A percentile compares a stretch with the other conserved stretches of the same genome.
phyloP scores from a whole-genome alignment of 1,140 invertebrate species.

The Lysiphlebus fabarum region DNA sequence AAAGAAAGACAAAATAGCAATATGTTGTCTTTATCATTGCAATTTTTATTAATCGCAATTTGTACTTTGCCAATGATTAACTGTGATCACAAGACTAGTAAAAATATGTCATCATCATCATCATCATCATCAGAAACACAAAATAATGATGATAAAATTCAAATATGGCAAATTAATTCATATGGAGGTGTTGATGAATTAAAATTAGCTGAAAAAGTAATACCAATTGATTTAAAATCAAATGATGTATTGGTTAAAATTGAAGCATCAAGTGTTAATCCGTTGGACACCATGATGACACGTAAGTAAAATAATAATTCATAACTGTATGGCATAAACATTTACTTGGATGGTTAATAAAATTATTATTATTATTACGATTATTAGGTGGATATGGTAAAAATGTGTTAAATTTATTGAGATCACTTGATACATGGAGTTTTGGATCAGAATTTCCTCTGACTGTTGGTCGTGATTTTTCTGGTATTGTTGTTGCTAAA shows the following conservation, averaged over 20 bases:
- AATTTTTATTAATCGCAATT: too few species aligned
- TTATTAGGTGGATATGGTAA: constrained; percentile 71
- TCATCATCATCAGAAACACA: constrained; percentile 21
- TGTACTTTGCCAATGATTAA: not conserved
- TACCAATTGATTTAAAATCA: constrained; percentile 68
- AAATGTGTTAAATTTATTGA: constrained; percentile 64
- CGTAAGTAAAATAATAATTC: too few species aligned
- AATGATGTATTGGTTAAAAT: constrained; percentile 78
- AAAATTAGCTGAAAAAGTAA: constrained; percentile 60
- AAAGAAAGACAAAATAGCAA: too few species aligned
- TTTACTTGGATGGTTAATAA: constrained; percentile 53
- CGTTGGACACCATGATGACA: constrained; percentile 85
- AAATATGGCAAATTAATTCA: constrained; percentile 73
- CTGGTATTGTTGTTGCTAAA: constrained; percentile 70
- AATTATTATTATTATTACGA: too few species aligned
- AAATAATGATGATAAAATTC: constrained; percentile 56
- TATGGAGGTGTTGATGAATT: constrained; percentile 69
- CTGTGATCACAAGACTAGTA: not conserved
- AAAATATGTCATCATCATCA: constrained; percentile 20
- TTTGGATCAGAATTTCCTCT: constrained; percentile 73
- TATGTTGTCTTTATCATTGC: too few species aligned
- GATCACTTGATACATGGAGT: constrained; percentile 53
- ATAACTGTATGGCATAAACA: too few species aligned
- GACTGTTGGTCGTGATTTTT: constrained; percentile 81
- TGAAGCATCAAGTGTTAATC: constrained; percentile 82